phyloP scores from a whole-genome alignment of 2,113 vertebrate species.

The Eolophus roseicapilla region DNA sequence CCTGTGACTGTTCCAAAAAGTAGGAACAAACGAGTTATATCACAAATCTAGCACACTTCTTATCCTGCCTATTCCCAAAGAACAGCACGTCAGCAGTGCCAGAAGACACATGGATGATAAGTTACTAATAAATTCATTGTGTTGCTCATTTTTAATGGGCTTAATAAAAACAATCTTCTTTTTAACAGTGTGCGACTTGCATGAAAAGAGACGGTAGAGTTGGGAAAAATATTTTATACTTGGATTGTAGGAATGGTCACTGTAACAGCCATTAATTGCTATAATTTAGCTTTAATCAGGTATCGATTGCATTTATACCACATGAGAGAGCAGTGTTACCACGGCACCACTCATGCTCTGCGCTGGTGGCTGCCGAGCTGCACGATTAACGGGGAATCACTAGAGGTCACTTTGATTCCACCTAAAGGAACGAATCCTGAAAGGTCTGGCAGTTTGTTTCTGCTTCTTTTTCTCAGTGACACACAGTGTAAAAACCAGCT shows the following conservation, averaged over 20 bases:
- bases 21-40: slow-evolving; percentile 37
- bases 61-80: slow-evolving; percentile 31
- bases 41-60: not conserved
- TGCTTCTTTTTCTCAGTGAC: not conserved
- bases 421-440: not conserved
- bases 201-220: not conserved
- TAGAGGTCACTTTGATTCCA: slow-evolving; percentile 73
- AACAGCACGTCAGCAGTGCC: slow-evolving; percentile 38
- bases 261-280: not conserved
- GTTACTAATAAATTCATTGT: slow-evolving; percentile 59
- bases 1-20: slow-evolving; percentile 19
- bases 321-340: not conserved
- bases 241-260: not conserved
- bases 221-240: not conserved
- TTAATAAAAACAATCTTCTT: slow-evolving; percentile 31
- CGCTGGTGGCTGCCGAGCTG: not conserved
- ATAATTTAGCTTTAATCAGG: not conserved
- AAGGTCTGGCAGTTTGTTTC: not conserved
- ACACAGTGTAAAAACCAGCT: not conserved
- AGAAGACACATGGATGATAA: slow-evolving; percentile 55
- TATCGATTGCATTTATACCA: not conserved
- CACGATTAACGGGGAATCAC: slow-evolving; percentile 20
- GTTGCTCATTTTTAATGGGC: slow-evolving; percentile 39
- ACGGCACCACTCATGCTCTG: not conserved
- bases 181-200: accelerated